Evolutionary conservation across 2,113 vertebrate species (phyloP), one percentile per base, ranked within the genome.

Genomic region (Ovis canadensis): DNA sequence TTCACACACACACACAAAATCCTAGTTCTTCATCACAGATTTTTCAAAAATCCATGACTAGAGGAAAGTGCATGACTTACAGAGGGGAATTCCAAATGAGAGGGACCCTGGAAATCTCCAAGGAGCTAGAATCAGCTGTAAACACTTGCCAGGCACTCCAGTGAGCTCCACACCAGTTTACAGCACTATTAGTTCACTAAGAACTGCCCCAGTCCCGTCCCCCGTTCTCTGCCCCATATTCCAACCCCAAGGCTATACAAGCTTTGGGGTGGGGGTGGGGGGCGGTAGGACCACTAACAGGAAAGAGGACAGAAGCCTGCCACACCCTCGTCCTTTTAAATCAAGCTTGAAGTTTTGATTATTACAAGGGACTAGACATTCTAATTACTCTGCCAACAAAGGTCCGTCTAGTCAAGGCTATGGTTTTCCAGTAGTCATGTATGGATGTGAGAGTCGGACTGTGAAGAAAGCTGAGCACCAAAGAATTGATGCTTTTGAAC

Each of bases 11-110:
- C 33, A 78, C 81, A 77, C 7, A 80, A 3, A 86, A 62, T n/a
- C 40, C 33, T 78, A 50, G 21, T 33, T 96, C 62, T 94, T 87
- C n/a, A 52, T 50, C 50, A 55, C 1, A 95, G 54, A 40, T 45
- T 95, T 89, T 94, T 92, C 33, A 60, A 81, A 71, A 91, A 90
- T 29, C 31, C 43, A 54, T 55, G 57, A 64, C 36, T n/a, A 64
- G 14, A 21, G 16, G 13, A 94, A 3, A 77, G 13, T 36, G 15
- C 54, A 23, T 85, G 3, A 59, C 31, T 67, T 48, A 74, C 15
- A 83, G 80, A 80, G 74, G 36, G 52, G 59, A 86, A 71, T n/a
- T 40, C 54, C 10, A 45, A 40, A 19, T 80, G 36, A 59, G 85
- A 90, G n/a, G 17, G 33, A 25, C 29, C 81, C 82, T 78, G 33